Base-by-base conservation (phyloP, 2,113 vertebrate genomes). In the Speoplatyrhinus poulsoni region DNA sequence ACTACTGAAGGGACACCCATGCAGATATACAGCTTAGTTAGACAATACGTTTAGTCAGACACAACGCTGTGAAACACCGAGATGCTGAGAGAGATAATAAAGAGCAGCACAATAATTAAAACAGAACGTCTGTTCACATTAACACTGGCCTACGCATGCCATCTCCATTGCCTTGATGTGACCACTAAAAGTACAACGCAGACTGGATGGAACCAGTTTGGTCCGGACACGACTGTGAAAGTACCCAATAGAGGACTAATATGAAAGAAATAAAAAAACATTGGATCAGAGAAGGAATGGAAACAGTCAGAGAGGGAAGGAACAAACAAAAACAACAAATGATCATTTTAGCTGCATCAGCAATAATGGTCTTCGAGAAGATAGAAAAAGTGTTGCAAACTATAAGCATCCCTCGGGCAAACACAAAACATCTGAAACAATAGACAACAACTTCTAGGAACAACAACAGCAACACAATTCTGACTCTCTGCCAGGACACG, bases 361-460 rank as follows among this genome's bases (percentile, higher is more conserved):
- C 11, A 65, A 0, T 12, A 65, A 0, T 16, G 10, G 4, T 49
- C 12, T 12, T 26, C 5, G 36, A 41, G 36, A 41, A 41, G 36
- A 41, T 41, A 1, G 36, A 41, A 41, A 41, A 41, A 58, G 33
- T 36, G 65, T 6, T 70, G 68, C 68, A 73, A 76, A 70, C 67
- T 65, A 60, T 46, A 68, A 50, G 5, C 19, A 13, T 56, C 48
- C 48, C 62, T n/a, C 50, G 59, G 67, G 61, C 59, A 70, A 68
- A 80, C 58, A 80, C 58, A 73, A 72, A 78, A 70, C 74, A 70
- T 53, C 67, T 74, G 75, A 79, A 65, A 82, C 72, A 3, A 59
- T 57, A 73, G 67, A 68, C n/a, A n/a, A n/a, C n/a, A 68, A 73
- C 67, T 60, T 48, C 8, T 69, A 76, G 60, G 84, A 65, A 70